These are phyloP conservation scores for Stomatorhinus ivindoensis DNA, from an alignment of 2,113 vertebrate genomes.

Conservation along the genomic window DNA sequence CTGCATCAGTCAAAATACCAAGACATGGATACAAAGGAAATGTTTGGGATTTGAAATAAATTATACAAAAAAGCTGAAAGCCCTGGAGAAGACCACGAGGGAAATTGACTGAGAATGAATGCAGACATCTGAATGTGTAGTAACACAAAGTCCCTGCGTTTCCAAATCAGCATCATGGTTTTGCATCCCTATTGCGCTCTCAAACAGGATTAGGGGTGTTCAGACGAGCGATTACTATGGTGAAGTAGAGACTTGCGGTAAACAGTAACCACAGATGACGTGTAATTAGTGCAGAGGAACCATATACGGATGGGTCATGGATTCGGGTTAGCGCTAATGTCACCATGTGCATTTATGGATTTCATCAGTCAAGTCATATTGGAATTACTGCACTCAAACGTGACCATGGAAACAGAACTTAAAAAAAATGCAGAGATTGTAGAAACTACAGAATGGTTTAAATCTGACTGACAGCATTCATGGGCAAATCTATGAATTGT, in stretches of 20 bases:
- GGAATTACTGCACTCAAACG: neutral
- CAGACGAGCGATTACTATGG: neutral
- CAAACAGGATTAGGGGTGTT: neutral
- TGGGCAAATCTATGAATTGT: neutral
- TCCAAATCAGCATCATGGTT: neutral
- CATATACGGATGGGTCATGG: neutral
- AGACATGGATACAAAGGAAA: neutral
- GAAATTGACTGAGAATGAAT: neutral
- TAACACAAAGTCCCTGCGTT: neutral
- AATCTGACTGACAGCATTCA: neutral
- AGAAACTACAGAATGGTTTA: neutral
- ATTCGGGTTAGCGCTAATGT: neutral
- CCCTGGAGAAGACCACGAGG: neutral
- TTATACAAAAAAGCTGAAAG: neutral
- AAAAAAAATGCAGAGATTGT: neutral
- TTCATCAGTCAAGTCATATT: neutral
- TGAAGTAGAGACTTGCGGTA: neutral
- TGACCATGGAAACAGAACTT: neutral
- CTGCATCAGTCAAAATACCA: neutral
- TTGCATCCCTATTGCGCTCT: neutral
- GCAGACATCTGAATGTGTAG: neutral
- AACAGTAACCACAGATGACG: neutral
- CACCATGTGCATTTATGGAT: neutral
- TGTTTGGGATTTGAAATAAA: neutral
- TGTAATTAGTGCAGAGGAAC: neutral